Base-by-base conservation (phyloP, 1,140 invertebrate species). In the Antheraea mylitta region DNA sequence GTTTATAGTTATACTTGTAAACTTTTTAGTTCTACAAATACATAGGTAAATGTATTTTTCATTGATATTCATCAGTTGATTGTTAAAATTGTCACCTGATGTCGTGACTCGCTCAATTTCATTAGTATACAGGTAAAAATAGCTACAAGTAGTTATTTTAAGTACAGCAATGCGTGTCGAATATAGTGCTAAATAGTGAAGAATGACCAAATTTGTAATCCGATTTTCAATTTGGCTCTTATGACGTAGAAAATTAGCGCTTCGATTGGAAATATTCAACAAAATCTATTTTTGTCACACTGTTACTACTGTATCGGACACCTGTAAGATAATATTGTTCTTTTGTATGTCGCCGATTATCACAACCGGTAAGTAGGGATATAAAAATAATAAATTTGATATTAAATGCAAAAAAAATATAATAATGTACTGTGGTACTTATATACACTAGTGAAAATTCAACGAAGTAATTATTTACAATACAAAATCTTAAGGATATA, bases 51-150 rank as follows among this genome's bases (percentile, higher is more conserved):
- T 37, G 61, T n/a, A 30, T 13, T 37, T 63, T 68, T 67, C 71
- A 72, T 72, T 72, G 71, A 72, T 48, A 18, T 42, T 42, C 36
- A 30, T 63, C 18, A 65, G 9, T 42, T 22, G 58, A 18, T 67
- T 65, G 71, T 69, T 63, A 62, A 66, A 69, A 70, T 73, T 73
- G 53, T 58, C 72, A 73, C 72, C 58, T 74, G 18, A 10, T 0
- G 18, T 58, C 63, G 63, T 74, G 72, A 74, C 60, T 65, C 30
- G 45, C 59, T 66, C 65, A 68, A 58, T 66, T 58, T 73, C n/a
- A 67, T 72, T 67, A 67, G 71, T 36, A 48, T 19, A 13, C 37
- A 65, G 38, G 67, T 74, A 74, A 74, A 74, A 74, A 74, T 74
- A 74, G 68, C 37, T 2, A 30, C 18, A 9, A 30, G n/a, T 63